Evolutionary conservation across 2,113 vertebrate species (phyloP).

Genomic region (Phrynocephalus versicolor): DNA sequence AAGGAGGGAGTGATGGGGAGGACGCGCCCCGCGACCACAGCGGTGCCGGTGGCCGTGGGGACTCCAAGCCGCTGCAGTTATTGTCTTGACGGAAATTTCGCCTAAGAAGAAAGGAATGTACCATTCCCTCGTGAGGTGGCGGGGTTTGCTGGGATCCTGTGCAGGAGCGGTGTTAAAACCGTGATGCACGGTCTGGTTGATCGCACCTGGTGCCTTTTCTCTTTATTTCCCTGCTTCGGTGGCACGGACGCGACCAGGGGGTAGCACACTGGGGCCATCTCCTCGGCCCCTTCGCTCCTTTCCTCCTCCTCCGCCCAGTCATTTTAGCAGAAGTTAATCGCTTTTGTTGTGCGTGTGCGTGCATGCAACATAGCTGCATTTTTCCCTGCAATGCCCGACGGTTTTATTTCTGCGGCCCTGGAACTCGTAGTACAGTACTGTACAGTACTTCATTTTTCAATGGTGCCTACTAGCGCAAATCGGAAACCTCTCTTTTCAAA

Average conservation of each 20-base stretch:
- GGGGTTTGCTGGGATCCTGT: neutral
- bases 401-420: neutral
- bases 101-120: no score
- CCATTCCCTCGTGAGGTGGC: neutral
- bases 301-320: no score
- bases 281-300: neutral
- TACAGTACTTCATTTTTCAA: fast-evolving
- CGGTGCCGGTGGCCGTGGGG: no score
- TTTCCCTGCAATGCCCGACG: neutral
- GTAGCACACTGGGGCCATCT: neutral
- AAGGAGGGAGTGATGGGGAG: no score
- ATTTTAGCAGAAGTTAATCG: neutral
- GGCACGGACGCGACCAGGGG: neutral
- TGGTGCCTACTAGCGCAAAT: fast-evolving
- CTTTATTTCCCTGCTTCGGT: neutral
- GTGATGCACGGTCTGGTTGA: no score
- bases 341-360: no score
- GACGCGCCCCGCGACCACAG: no score
- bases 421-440: no score
- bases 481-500: neutral
- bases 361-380: neutral
- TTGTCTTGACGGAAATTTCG: no score
- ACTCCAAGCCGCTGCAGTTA: no score
- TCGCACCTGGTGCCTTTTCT: no score
- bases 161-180: no score